A percentile compares a stretch with the other conserved stretches of the same genome.
Evolutionary conservation across 1,140 invertebrate genomes (phyloP).

Genomic region (Vanessa tameamea): DNA sequence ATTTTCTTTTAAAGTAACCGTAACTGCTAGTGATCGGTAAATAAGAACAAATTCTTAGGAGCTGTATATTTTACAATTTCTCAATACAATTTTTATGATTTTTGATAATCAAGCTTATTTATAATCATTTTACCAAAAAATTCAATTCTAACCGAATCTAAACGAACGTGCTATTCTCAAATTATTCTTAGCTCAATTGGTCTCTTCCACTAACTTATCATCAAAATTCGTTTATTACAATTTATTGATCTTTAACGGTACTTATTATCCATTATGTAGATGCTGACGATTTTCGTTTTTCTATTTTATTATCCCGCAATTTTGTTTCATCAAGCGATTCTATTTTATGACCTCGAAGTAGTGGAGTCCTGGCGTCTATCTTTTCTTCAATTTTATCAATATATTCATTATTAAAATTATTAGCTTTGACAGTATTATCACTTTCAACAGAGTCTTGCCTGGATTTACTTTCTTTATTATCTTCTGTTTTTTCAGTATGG

Average conservation of each 20-base stretch:
- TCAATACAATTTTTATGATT: background rate
- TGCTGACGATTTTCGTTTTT: slow-evolving; percentile 75
- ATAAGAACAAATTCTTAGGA: background rate
- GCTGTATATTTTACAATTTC: background rate
- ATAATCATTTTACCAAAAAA: background rate
- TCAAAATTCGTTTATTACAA: slow-evolving; percentile 20
- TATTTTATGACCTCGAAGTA: slow-evolving; percentile 72
- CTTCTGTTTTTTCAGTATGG: slow-evolving; percentile 64
- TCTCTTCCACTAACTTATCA: slow-evolving; percentile 35
- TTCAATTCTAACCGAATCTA: slow-evolving; percentile 4
- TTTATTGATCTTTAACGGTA: slow-evolving; percentile 7
- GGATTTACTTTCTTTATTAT: slow-evolving; percentile 57
- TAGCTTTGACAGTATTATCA: slow-evolving; percentile 62
- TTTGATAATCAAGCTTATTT: background rate
- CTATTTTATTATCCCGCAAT: slow-evolving; percentile 67
- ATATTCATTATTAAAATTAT: slow-evolving; percentile 68
- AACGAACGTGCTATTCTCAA: slow-evolving; percentile 20
- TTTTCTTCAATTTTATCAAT: slow-evolving; percentile 70
- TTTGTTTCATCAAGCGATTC: slow-evolving; percentile 76
- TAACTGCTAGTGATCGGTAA: background rate
- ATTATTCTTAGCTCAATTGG: slow-evolving; percentile 60
- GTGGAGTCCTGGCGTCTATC: slow-evolving; percentile 68
- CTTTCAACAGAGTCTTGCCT: slow-evolving; percentile 65
- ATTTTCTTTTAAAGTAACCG: slow-evolving; percentile 3
- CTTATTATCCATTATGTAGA: slow-evolving; percentile 62